These are phyloP conservation scores for Coptotermes formosanus DNA, from an alignment of 1,140 invertebrate genomes.

Conservation along the genomic window DNA sequence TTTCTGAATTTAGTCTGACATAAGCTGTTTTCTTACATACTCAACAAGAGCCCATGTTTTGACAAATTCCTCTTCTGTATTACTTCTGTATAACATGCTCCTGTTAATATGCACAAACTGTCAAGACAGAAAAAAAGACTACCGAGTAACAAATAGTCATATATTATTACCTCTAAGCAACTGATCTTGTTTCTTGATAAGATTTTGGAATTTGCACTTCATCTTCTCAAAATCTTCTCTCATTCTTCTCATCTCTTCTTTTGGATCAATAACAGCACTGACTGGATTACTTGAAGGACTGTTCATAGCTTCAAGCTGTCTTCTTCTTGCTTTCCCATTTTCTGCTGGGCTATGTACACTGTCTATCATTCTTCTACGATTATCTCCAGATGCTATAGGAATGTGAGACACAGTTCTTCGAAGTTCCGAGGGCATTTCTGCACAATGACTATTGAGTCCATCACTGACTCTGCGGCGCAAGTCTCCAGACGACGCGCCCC, in stretches of 20 bases:
- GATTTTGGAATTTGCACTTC: constrained; percentile 71
- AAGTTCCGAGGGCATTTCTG: neutral
- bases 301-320: neutral
- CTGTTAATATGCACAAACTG: neutral
- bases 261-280: neutral
- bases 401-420: constrained; percentile 28
- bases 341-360: neutral
- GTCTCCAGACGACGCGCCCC: neutral
- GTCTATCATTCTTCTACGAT: constrained; percentile 21
- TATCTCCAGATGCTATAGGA: constrained; percentile 27
- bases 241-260: constrained; percentile 53
- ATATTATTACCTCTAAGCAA: constrained; percentile 64
- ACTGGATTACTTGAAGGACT: neutral
- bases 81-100: no score
- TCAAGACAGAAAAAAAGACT: neutral
- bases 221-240: constrained; percentile 81
- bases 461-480: neutral
- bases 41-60: no score
- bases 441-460: neutral
- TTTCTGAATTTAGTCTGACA: no score
- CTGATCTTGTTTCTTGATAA: constrained; percentile 91
- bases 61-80: no score
- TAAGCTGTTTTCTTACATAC: no score
- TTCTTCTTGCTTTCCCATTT: neutral
- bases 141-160: neutral